These are phyloP conservation scores for Phalangium opilio DNA, from an alignment of 2,888 invertebrate genomes.

Conservation along the genomic window DNA sequence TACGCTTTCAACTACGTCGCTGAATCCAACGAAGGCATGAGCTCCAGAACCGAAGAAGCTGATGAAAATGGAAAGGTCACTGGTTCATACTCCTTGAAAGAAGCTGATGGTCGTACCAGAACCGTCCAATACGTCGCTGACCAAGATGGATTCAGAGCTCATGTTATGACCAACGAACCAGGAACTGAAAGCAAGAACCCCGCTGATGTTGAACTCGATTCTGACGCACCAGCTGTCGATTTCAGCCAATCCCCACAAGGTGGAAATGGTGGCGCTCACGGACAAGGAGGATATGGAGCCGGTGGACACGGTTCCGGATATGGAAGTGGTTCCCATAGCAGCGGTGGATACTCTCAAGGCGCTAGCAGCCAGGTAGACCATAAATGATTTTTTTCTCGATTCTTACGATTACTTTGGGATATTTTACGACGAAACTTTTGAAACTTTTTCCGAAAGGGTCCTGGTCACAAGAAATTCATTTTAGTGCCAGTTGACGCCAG, in stretches of 20 bases:
- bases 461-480: background rate
- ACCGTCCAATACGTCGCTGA: conserved; percentile 17
- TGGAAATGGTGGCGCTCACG: no score
- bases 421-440: no score
- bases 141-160: conserved; percentile 14
- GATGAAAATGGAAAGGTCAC: conserved; percentile 14
- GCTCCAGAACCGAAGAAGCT: conserved; percentile 12
- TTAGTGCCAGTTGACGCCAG: background rate
- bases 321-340: no score
- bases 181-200: conserved; percentile 13
- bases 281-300: no score
- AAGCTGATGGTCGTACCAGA: conserved; percentile 14
- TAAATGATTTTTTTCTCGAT: no score
- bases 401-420: no score
- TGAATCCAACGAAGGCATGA: conserved; percentile 14
- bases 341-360: no score
- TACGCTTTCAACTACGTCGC: conserved; percentile 15
- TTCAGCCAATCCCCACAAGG: no score
- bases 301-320: no score
- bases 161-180: conserved; percentile 15
- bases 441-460: no score
- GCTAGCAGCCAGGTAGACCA: no score
- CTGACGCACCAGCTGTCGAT: conserved; percentile 5
- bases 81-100: conserved; percentile 13
- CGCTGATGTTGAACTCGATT: conserved; percentile 11